Conservation (phyloP, 2,888 invertebrate species). For the Rhodophaea formosa region DNA sequence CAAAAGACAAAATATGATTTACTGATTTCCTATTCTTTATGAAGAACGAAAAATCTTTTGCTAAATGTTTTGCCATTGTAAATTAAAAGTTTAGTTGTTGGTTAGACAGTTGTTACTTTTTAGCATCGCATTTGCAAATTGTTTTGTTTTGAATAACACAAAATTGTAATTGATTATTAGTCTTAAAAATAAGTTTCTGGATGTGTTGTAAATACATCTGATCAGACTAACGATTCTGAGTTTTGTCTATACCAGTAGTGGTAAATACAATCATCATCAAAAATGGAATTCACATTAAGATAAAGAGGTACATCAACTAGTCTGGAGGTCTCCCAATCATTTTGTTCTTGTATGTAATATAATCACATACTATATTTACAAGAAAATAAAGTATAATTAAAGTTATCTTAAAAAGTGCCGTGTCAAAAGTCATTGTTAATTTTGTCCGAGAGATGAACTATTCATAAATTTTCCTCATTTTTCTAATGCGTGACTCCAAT, state of each 20-base stretch:
- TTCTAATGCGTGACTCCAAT: constrained; percentile 57
- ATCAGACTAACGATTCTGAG: too few species aligned
- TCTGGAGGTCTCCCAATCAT: too few species aligned
- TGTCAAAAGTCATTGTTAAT: constrained; percentile 55
- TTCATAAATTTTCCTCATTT: constrained; percentile 42
- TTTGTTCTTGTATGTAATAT: too few species aligned
- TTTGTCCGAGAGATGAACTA: constrained; percentile 39
- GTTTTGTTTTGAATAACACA: neutral
- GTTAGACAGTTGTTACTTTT: neutral
- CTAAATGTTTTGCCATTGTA: neutral
- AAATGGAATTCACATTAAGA: too few species aligned
- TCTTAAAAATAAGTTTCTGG: too few species aligned
- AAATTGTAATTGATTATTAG: too few species aligned
- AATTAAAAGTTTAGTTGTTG: neutral
- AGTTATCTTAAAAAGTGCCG: constrained; percentile 33
- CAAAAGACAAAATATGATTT: constrained; percentile 72
- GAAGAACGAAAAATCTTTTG: constrained; percentile 23
- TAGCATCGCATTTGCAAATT: neutral
- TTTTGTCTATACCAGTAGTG: too few species aligned
- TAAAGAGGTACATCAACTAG: constrained; percentile 24
- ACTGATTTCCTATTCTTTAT: constrained; percentile 54
- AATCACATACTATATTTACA: too few species aligned
- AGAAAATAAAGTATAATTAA: too few species aligned
- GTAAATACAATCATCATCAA: too few species aligned
- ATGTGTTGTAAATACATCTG: too few species aligned